A percentile compares a stretch with the other conserved stretches of the same genome.
These are phyloP conservation scores for Heteractis magnifica DNA, from an alignment of 92 coral and sea anemone genomes.

Conservation along the genomic window DNA sequence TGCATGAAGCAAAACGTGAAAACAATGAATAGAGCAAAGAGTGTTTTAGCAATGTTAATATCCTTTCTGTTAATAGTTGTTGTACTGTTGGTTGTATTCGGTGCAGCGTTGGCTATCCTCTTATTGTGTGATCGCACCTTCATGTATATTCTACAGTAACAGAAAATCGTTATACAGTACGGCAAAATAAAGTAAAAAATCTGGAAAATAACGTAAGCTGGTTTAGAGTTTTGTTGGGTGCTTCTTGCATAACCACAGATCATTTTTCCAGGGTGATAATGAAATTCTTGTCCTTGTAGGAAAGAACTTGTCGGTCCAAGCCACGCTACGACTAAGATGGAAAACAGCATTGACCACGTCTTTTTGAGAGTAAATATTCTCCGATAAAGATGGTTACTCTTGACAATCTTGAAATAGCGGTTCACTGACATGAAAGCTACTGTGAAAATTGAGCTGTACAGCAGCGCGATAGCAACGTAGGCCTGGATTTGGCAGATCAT, in stretches of 20 bases:
- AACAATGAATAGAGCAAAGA: too few relatives aligned
- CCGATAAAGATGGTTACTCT: conserved; percentile 9
- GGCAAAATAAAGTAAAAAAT: too few relatives aligned
- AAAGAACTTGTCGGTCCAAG: conserved; percentile 14
- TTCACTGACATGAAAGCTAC: conserved; percentile 24
- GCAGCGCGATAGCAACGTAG: neutral
- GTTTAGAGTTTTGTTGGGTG: too few relatives aligned
- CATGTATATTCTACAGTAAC: too few relatives aligned
- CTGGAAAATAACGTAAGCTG: too few relatives aligned
- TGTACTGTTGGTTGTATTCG: too few relatives aligned
- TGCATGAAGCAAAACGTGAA: too few relatives aligned
- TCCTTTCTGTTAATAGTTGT: too few relatives aligned
- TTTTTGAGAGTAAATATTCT: conserved; percentile 10
- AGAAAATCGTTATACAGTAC: too few relatives aligned
- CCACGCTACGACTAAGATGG: conserved; percentile 1
- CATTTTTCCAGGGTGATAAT: conserved; percentile 26
- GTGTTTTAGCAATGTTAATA: too few relatives aligned
- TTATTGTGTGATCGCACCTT: too few relatives aligned
- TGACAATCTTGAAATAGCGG: conserved; percentile 28
- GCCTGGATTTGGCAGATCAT: conserved; percentile 10
- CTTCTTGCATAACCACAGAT: neutral
- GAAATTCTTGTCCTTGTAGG: conserved; percentile 6
- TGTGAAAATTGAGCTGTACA: conserved; percentile 20
- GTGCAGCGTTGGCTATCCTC: too few relatives aligned
- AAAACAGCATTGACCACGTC: neutral